Evolutionary conservation across 2,888 invertebrate species (phyloP).

Genomic region (Lymantria monacha): DNA sequence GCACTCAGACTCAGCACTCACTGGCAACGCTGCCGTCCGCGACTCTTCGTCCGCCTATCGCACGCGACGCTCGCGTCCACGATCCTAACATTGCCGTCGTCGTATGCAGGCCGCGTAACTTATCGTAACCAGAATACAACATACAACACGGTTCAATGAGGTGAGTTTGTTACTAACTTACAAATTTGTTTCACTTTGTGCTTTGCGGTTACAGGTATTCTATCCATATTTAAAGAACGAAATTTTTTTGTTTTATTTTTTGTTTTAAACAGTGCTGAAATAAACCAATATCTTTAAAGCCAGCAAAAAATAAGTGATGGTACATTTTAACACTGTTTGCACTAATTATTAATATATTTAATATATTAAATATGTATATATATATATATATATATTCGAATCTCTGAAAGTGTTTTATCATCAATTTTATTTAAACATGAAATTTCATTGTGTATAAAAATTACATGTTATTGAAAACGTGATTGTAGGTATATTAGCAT

Average conservation of each 20-base stretch:
- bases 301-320: too few species aligned
- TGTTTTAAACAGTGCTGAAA: too few species aligned
- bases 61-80: conserved; percentile 39
- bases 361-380: too few species aligned
- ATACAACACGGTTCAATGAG: conserved; percentile 52
- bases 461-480: not conserved
- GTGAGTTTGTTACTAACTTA: conserved; percentile 37
- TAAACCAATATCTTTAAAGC: too few species aligned
- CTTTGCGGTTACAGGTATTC: conserved; percentile 34
- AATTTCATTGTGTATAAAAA: too few species aligned
- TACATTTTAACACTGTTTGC: too few species aligned
- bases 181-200: conserved; percentile 19
- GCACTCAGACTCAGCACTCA: conserved; percentile 9
- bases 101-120: conserved; percentile 45
- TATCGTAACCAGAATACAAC: conserved; percentile 35
- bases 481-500: not conserved
- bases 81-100: conserved; percentile 24
- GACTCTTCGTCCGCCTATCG: conserved; percentile 35
- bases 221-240: not conserved
- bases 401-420: too few species aligned
- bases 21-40: conserved; percentile 22
- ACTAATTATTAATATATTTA: too few species aligned
- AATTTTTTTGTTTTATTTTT: too few species aligned
- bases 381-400: too few species aligned
- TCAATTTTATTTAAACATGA: too few species aligned